phyloP scores from a whole-genome alignment of 2,888 invertebrate genomes.

The Bembecia ichneumoniformis region DNA sequence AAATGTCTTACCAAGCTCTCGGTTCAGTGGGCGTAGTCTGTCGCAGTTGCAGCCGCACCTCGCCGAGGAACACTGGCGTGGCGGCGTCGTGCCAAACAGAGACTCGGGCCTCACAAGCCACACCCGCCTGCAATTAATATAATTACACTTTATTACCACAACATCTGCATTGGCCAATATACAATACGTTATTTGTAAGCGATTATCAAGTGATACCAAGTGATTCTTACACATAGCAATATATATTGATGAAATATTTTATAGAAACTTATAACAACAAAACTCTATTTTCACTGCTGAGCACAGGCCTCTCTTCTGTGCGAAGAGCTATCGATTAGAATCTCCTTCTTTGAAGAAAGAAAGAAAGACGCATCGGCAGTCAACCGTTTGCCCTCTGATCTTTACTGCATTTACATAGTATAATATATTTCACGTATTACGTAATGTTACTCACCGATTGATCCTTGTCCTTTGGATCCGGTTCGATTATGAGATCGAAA shows the following conservation, averaged over 20 bases:
- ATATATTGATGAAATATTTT: neutral
- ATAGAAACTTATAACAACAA: neutral
- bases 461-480: slow-evolving; percentile 67
- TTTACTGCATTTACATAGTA: too few relatives aligned
- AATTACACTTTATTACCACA: neutral
- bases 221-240: too few relatives aligned
- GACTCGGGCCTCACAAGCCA: slow-evolving; percentile 85
- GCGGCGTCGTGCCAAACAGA: slow-evolving; percentile 90
- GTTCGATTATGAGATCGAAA: slow-evolving; percentile 78
- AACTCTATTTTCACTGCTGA: too few relatives aligned
- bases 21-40: slow-evolving; percentile 69
- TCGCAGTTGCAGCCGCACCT: slow-evolving; percentile 84
- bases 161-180: too few relatives aligned
- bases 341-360: too few relatives aligned
- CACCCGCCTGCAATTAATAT: slow-evolving; percentile 62
- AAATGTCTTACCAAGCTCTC: slow-evolving; percentile 77
- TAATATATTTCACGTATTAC: neutral
- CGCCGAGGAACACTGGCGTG: slow-evolving; percentile 89
- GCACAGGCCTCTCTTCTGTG: too few relatives aligned
- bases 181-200: too few relatives aligned
- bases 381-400: too few relatives aligned
- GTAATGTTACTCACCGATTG: slow-evolving; percentile 61
- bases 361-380: too few relatives aligned
- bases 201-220: too few relatives aligned
- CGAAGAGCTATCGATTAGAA: too few relatives aligned